Base-by-base conservation (phyloP, 2,888 invertebrate species). In the Tenthredo amoena region DNA sequence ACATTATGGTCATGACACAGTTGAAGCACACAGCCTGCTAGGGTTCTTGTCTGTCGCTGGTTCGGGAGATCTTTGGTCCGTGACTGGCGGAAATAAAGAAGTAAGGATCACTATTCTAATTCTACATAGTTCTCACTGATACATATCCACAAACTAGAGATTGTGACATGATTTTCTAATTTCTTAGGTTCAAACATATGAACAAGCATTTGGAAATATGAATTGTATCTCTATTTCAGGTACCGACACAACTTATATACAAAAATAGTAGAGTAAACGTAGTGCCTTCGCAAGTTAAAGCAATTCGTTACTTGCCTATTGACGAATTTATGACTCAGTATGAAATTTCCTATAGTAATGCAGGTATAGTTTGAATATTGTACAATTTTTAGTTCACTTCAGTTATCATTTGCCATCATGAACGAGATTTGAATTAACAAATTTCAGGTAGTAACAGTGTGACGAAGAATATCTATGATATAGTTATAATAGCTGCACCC, bases 1-100 rank as follows among this genome's bases (percentile, higher is more conserved):
- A 0, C 96, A 96, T 92, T 96, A 96, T 90, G 96, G 96, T 7
- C 96, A 96, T 91, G 93, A 94, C 37, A 93, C 94, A 0, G 12
- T 3, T 12, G 90, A 94, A 86, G 93, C 95, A 18, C 95, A 95
- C 85, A 95, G 95, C 94, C 92, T 93, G 86, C 90, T 91, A 87
- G 93, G 93, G 10, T 89, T 87, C 84, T 91, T 94, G 0, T 94
- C 95, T 1, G 87, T 96, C 84, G 95, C 95, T 84, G 96, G 95
- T 12, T 94, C 94, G 15, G 94, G 93, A 40, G 91, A 94, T 21
- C 91, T 96, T 65, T 96, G 95, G 95, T 92, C 95, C 31, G 94
- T 96, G 5, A 92, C 94, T 88, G 95, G 95, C 72, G 96, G 96
- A 74, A 96, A 96, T 90, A 93, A 94, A 88, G 89, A 92, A 88